These are phyloP conservation scores for Pterostichus madidus DNA, from an alignment of 2,888 invertebrate genomes.

Conservation along the genomic window DNA sequence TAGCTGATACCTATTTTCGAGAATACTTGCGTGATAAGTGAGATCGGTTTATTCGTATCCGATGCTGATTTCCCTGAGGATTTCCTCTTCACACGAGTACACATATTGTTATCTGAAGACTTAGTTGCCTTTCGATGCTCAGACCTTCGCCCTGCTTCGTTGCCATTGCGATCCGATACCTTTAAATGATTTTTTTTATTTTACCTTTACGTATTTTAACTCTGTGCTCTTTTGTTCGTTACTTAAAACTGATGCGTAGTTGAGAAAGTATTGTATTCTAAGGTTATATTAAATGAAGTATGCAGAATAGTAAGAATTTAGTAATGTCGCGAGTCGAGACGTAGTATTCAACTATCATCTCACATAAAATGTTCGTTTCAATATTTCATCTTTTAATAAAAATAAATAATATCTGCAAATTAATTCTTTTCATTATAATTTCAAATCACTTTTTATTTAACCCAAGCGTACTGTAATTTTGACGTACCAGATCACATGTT, in stretches of 20 bases:
- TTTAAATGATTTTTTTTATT: conserved; percentile 29
- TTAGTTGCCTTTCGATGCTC: conserved; percentile 67
- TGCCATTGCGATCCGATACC: conserved; percentile 10
- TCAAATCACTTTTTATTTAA: too few species aligned
- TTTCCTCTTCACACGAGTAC: conserved; percentile 71
- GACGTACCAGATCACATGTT: too few species aligned
- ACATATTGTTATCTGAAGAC: conserved; percentile 72
- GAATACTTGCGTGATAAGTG: conserved; percentile 72
- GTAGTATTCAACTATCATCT: too few species aligned
- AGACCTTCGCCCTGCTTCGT: conserved; percentile 22
- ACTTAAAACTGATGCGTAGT: conserved; percentile 16
- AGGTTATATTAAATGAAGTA: too few species aligned
- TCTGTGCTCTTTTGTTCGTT: conserved; percentile 13
- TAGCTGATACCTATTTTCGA: conserved; percentile 61
- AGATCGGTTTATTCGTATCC: conserved; percentile 73
- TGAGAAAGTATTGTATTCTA: too few species aligned
- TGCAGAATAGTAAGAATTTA: too few species aligned
- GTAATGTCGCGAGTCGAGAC: too few species aligned
- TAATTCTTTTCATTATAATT: too few species aligned
- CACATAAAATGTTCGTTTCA: too few species aligned
- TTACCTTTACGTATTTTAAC: conserved; percentile 18
- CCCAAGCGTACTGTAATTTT: too few species aligned
- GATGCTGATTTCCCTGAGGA: conserved; percentile 74
- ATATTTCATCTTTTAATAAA: too few species aligned
- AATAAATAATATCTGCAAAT: too few species aligned